phyloP scores from a whole-genome alignment of 1,140 invertebrate genomes.

The Monomorium pharaonis region DNA sequence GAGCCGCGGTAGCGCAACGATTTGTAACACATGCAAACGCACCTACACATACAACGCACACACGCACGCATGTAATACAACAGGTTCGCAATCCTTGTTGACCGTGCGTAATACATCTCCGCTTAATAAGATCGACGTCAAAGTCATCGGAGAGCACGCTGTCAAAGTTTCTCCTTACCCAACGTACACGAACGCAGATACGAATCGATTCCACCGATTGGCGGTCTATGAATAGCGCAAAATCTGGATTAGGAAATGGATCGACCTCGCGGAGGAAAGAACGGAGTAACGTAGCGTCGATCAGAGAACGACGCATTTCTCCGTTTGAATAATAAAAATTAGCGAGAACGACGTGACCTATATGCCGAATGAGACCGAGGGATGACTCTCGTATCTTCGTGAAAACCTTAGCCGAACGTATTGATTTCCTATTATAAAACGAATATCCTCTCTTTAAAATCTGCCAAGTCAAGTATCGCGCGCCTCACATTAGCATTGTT shows the following conservation, averaged over 20 bases:
- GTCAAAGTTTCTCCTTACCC: constrained; percentile 7
- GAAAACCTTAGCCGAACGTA: not conserved
- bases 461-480: not conserved
- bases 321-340: not conserved
- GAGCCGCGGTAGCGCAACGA: not conserved
- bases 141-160: not conserved
- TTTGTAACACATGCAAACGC: not conserved
- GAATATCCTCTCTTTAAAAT: not conserved
- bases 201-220: constrained; percentile 17
- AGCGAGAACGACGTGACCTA: constrained; percentile 28
- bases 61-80: not conserved
- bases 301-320: constrained; percentile 9
- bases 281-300: not conserved
- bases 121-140: constrained; percentile 43
- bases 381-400: not conserved
- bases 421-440: constrained; percentile 25
- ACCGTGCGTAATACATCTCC: constrained; percentile 1
- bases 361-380: not conserved
- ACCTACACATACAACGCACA: not conserved
- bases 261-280: not conserved
- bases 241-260: constrained; percentile 49
- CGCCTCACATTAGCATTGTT: not conserved
- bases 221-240: constrained; percentile 35
- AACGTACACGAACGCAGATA: constrained; percentile 3
- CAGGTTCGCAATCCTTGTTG: not conserved